A percentile compares a stretch with the other conserved stretches of the same genome.
Conservation (phyloP, 53 echinoderm and acorn worm species). For the Astropecten irregularis region DNA sequence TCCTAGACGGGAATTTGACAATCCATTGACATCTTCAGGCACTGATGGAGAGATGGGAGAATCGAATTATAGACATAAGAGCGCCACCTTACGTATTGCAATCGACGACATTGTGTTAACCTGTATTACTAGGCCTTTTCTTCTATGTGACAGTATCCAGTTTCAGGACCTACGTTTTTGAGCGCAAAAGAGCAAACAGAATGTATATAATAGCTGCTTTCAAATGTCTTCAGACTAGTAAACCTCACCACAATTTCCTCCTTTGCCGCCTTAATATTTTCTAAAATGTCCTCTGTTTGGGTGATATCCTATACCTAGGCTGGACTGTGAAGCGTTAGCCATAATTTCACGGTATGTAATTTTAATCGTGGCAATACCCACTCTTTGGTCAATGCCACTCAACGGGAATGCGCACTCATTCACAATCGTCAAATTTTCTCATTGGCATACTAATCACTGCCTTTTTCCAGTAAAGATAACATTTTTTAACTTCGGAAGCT, state of each 20-base stretch:
- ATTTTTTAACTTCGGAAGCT: background rate
- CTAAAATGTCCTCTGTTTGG: too few relatives aligned
- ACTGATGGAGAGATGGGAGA: background rate
- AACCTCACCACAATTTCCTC: background rate
- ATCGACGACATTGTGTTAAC: too few relatives aligned
- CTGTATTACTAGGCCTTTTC: too few relatives aligned
- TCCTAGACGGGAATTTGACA: background rate
- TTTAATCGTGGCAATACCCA: background rate
- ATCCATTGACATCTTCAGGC: background rate
- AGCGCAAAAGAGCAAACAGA: background rate
- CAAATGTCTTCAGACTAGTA: background rate
- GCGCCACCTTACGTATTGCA: too few relatives aligned
- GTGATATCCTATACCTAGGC: background rate
- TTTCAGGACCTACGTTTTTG: too few relatives aligned
- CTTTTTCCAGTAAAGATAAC: background rate
- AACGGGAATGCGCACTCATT: background rate
- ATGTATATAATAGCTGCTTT: background rate
- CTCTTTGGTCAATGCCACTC: too few relatives aligned
- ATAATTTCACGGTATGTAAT: slow-evolving; percentile 3
- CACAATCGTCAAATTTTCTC: background rate
- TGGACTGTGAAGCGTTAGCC: background rate
- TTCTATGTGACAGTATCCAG: too few relatives aligned
- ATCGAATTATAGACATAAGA: too few relatives aligned
- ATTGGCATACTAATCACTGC: background rate
- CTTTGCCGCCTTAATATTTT: too few relatives aligned